Base-by-base conservation (phyloP, 2,113 vertebrate species). In the Anoura caudifer region DNA sequence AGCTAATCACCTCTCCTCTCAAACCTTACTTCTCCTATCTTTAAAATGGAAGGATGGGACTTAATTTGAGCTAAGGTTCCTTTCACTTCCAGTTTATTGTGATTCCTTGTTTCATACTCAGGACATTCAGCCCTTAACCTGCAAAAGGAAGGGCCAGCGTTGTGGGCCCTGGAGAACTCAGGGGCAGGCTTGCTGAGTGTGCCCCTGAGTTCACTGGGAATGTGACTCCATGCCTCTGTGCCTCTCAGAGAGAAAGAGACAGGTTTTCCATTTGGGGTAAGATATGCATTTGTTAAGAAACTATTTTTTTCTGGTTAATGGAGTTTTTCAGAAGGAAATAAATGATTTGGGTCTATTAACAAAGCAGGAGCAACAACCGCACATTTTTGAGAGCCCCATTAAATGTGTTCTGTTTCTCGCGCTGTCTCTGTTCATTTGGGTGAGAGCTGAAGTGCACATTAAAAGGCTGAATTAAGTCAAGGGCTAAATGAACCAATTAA, bases 401-500 rank as follows among this genome's bases (percentile, higher is more conserved):
- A 93, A 97, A 61, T 88, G 36, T 95, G 10, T 96, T 97, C 67
- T 75, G 77, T 93, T 87, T 72, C 63, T 47, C 50, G 59, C 54
- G 56, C 61, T 73, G 47, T 59, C 90, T 97, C 82, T 97, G 52
- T 90, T 97, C 91, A 95, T 98, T 95, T 98, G 95, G 91, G 77
- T 97, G 87, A 93, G 94, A 98, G 94, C 82, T 97, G 94, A 98
- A 98, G 76, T 97, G 88, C 75, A 80, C 88, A 93, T 33, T 96
- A 92, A 97, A 97, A 93, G 80, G n/a, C 72, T 95, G 91, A 98
- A 97, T 98, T 97, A 98, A 97, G 76, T 85, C 88, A 97, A 96
- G 45, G 56, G 54, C 93, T 98, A 98, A 98, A 97, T 97, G 96
- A 98, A 91, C 96, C 90, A 97, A 97, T 98, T 98, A 97, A 97